These are phyloP conservation scores for Nothocercus julius DNA, from an alignment of 2,113 vertebrate genomes.

Conservation along the genomic window DNA sequence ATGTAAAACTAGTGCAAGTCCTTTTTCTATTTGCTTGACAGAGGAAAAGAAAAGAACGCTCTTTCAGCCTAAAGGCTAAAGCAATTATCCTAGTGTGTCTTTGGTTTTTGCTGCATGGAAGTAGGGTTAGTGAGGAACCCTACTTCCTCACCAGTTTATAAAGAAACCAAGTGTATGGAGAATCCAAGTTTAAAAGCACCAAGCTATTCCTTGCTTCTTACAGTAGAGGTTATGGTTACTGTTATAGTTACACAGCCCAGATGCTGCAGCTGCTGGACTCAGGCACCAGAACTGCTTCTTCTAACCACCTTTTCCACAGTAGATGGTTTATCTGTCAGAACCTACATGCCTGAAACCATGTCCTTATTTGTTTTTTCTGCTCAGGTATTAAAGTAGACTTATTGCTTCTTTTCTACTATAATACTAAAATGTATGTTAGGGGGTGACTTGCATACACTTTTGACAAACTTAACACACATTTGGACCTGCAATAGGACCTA, in stretches of 20 bases:
- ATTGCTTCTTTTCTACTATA: not conserved
- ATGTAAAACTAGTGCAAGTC: constrained; percentile 32
- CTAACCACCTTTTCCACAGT: not conserved
- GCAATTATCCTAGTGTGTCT: constrained; percentile 45
- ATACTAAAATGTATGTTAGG: not conserved
- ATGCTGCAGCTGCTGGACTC: not conserved
- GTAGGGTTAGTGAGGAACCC: not conserved
- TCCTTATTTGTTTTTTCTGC: not conserved
- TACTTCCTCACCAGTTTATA: not conserved
- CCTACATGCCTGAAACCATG: not conserved
- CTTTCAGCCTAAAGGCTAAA: constrained; percentile 27
- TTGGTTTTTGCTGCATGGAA: not conserved
- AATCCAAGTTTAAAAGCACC: too few relatives aligned
- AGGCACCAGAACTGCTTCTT: not conserved
- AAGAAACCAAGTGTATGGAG: not conserved
- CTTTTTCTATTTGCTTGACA: constrained; percentile 42
- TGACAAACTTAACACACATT: not conserved
- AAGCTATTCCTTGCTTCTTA: not conserved
- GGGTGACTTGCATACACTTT: not conserved
- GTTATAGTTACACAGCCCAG: fast-evolving
- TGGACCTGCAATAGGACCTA: not conserved
- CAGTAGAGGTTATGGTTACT: not conserved
- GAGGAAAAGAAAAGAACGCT: not conserved
- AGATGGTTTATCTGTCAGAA: not conserved
- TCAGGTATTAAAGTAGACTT: not conserved